Conservation (phyloP, 1,140 invertebrate species). For the Lordiphosa collinella region DNA sequence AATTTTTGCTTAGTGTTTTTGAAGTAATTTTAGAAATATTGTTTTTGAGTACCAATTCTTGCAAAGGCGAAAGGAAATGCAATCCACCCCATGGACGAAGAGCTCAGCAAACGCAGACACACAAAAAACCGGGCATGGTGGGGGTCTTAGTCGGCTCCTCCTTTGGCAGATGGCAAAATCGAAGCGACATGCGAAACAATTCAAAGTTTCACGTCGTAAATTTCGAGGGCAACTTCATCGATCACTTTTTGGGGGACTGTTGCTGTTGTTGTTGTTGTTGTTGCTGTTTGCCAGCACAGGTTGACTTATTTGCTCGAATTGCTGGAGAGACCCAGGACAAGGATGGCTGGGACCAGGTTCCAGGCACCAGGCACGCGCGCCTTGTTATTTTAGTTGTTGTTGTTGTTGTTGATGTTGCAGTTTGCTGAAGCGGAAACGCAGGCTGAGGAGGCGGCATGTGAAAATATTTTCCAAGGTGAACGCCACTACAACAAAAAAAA, state of each 20-base stretch:
- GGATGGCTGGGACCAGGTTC: constrained; percentile 11
- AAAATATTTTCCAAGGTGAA: constrained; percentile 75
- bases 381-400: constrained; percentile 44
- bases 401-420: constrained; percentile 43
- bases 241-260: constrained; percentile 65
- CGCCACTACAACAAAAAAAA: constrained; percentile 47
- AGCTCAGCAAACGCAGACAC: too few relatives aligned
- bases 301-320: constrained; percentile 70
- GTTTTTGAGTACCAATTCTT: too few relatives aligned
- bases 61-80: too few relatives aligned
- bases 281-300: constrained; percentile 42
- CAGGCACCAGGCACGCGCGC: constrained; percentile 55
- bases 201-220: constrained; percentile 79
- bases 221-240: constrained; percentile 75
- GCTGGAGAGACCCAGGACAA: constrained; percentile 17
- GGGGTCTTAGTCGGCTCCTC: constrained; percentile 1
- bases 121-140: background rate
- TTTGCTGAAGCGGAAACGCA: constrained; percentile 61
- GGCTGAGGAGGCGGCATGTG: constrained; percentile 56
- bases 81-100: too few relatives aligned
- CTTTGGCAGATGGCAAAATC: constrained; percentile 64
- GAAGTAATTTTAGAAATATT: too few relatives aligned
- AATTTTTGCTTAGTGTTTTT: too few relatives aligned
- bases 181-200: constrained; percentile 77
- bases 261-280: constrained; percentile 20